Percentiles rank a stretch among this genome's conserved stretches.
Evolutionary conservation across 2,797 vertebrate genomes (phyloP).

Genomic region (Pangasius mekongensis): DNA sequence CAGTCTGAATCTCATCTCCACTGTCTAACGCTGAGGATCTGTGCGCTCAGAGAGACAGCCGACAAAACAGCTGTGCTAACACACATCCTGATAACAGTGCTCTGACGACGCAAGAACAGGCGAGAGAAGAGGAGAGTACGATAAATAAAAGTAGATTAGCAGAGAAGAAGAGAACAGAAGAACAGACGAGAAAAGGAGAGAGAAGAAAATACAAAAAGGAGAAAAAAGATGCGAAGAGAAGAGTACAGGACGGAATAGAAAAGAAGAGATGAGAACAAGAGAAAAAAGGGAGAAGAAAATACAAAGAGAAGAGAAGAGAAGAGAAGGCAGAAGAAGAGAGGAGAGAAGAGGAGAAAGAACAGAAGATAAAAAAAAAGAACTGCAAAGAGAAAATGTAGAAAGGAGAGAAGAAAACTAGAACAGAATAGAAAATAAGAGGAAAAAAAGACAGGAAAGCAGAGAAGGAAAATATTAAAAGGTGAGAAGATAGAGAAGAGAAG

Average conservation of each 20-base stretch:
- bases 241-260: background rate
- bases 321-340: background rate
- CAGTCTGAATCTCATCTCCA: background rate
- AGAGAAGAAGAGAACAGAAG: background rate
- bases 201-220: background rate
- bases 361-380: background rate
- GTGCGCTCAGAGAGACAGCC: background rate
- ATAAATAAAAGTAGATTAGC: background rate
- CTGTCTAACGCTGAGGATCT: constrained; percentile 16
- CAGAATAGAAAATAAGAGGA: background rate
- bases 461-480: background rate
- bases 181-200: no score
- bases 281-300: background rate
- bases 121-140: background rate
- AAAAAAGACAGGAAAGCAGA: background rate
- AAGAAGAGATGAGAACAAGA: background rate
- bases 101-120: background rate
- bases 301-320: background rate
- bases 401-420: background rate
- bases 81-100: background rate
- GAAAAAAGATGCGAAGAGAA: background rate
- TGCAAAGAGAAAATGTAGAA: background rate
- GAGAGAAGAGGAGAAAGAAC: background rate
- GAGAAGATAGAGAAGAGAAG: background rate
- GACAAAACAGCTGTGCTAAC: constrained; percentile 27